Evolutionary conservation across 2,113 vertebrate genomes (phyloP), one percentile per base, ranked within the genome.

Genomic region (Kryptolebias marmoratus): DNA sequence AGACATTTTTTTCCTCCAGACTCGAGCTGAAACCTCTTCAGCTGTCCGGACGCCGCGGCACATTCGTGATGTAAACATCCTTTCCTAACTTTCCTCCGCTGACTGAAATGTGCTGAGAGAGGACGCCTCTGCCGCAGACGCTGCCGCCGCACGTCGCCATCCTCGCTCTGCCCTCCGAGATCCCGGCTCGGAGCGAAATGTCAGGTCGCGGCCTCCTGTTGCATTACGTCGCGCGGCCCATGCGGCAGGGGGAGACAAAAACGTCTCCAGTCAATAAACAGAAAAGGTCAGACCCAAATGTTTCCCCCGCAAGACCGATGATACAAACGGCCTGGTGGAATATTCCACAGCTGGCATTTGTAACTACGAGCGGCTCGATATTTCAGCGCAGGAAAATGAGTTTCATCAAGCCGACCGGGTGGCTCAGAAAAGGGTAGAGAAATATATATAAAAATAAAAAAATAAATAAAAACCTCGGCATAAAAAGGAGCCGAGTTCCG

Each of bases 261-360:
- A 74, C 75, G 68, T 85, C 86, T 86, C 80, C 59, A 71, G 82
- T 84, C 86, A 83, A 88, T 90, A 86, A 82, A 77, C 77, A 79
- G 75, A 84, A 91, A 93, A 93, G 91, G 92, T 93, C 90, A 91
- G 67, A 75, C 60, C 52, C 65, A 44, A 88, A 89, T 85, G 85
- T 92, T 90, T 86, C 77, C 59, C 22, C 71, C 71, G 75, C 50
- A 69, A 86, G 84, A 78, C 78, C 64, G 75, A 90, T 78, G 74
- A 80, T 36, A 85, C 80, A 60, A 27, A 71, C 71, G 74, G 54
- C 68, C 81, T 63, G 2, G 47, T 22, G 65, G 82, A 81, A 91
- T 81, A 86, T 79, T 87, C 82, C 71, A 76, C 79, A 71, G 73
- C 53, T 90, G 80, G 79, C 87, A 90, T 92, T 90, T 90, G 78